Base-by-base conservation (phyloP, 2,888 invertebrate genomes). In the Nineta flava region DNA sequence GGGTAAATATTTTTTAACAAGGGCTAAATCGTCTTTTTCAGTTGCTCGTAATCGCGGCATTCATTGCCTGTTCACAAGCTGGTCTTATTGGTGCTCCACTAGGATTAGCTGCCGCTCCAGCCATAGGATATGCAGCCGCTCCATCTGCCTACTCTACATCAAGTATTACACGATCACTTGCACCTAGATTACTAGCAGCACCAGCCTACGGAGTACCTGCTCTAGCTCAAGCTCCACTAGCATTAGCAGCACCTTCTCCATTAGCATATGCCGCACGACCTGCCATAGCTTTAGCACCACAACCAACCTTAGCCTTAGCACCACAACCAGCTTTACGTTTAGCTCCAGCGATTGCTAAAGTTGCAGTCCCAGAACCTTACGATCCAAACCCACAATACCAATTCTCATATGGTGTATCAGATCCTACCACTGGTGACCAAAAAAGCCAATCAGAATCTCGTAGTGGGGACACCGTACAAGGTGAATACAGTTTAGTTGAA, bases 111-210 rank as follows among this genome's bases (percentile, higher is more conserved):
- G 35, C 35, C 6, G 35, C 4, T 13, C 35, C 35, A 35, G 35
- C 35, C 2, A 35, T 35, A 35, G 35, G 35, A 1, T 7, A 5
- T 13, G 38, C 38, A 5, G 31, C 46, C 13, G 48, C 48, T 41
- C 47, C 47, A 50, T 54, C 55, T 15, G 55, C 54, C 34, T 49
- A 56, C 42, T 55, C 57, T 50, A 52, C 54, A 38, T 50, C 52
- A 47, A 47, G 49, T 46, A 46, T 43, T 4, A 40, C 41, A 32
- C 17, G 17, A 6, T 32, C 48, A 16, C 16, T 13, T 19, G 40
- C 48, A 2, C 21, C 48, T 1, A 38, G n/a, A 13, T n/a, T n/a
- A 38, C 38, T 38, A 5, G 38, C 38, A 7, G 7, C 41, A 40
- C 15, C 17, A 13, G 9, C 19, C 10, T 32, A 31, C 21, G 47